phyloP scores from a whole-genome alignment of 2,113 vertebrate species.

The Cyprinus carpio region DNA sequence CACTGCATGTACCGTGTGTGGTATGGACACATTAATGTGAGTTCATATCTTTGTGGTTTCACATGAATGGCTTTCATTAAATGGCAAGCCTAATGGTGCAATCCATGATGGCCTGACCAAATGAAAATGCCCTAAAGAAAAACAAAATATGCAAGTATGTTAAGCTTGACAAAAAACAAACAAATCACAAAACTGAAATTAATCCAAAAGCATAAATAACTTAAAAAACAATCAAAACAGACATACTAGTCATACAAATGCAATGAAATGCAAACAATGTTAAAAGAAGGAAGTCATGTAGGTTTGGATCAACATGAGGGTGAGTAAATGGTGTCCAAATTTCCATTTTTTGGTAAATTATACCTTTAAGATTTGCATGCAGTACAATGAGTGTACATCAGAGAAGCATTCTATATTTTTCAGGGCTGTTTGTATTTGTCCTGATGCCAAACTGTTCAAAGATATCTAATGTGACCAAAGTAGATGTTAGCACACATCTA shows the following conservation, averaged over 20 bases:
- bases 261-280: background rate
- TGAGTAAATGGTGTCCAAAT: too few species aligned
- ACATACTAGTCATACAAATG: background rate
- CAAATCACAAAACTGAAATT: background rate
- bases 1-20: background rate
- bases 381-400: background rate
- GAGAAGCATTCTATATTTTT: background rate
- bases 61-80: slow-evolving; percentile 28
- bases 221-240: too few species aligned
- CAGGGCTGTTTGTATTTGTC: background rate
- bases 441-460: background rate
- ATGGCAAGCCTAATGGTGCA: slow-evolving; percentile 2
- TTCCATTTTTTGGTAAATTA: too few species aligned
- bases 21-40: slow-evolving; percentile 25
- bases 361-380: background rate
- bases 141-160: background rate
- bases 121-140: slow-evolving; percentile 31
- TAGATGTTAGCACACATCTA: background rate
- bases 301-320: too few species aligned
- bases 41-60: slow-evolving; percentile 9
- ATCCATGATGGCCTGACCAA: background rate
- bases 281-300: too few species aligned
- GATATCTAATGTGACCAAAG: background rate
- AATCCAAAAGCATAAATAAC: too few species aligned
- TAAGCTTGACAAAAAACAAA: background rate